phyloP scores from a whole-genome alignment of 2,888 invertebrate species.

The Habrosyne pyritoides region DNA sequence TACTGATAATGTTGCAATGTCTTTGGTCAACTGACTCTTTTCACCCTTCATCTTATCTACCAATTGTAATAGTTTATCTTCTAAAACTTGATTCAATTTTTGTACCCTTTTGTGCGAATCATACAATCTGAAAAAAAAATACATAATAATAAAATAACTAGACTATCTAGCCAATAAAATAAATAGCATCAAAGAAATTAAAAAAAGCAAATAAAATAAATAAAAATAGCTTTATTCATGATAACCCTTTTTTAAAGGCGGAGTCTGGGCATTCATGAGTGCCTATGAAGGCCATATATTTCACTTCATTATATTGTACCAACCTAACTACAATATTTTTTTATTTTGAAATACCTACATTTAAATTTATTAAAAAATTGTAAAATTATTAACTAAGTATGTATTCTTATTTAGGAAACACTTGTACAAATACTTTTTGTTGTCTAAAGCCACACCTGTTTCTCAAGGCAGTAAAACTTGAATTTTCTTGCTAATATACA shows the following conservation, averaged over 20 bases:
- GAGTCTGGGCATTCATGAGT: too few species aligned
- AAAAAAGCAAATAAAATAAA: background rate
- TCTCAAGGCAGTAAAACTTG: background rate
- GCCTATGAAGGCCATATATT: too few species aligned
- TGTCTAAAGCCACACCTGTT: background rate
- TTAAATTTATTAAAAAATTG: background rate
- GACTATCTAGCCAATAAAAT: background rate
- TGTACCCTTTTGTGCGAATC: constrained; percentile 97
- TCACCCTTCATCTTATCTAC: constrained; percentile 96
- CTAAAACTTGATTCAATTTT: constrained; percentile 96
- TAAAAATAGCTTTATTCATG: too few species aligned
- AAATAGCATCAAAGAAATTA: too few species aligned
- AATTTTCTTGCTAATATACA: background rate
- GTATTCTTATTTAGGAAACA: background rate
- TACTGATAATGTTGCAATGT: constrained; percentile 92
- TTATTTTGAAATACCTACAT: too few species aligned
- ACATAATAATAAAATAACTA: background rate
- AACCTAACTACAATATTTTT: too few species aligned
- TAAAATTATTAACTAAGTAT: background rate
- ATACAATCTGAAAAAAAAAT: constrained; percentile 85
- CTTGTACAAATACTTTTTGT: background rate
- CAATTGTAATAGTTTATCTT: constrained; percentile 95
- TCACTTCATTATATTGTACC: too few species aligned
- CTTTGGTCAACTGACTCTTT: constrained; percentile 92
- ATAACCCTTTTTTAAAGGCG: too few species aligned